Conservation (phyloP, 2,888 invertebrate species). For the Tachina lurida region DNA sequence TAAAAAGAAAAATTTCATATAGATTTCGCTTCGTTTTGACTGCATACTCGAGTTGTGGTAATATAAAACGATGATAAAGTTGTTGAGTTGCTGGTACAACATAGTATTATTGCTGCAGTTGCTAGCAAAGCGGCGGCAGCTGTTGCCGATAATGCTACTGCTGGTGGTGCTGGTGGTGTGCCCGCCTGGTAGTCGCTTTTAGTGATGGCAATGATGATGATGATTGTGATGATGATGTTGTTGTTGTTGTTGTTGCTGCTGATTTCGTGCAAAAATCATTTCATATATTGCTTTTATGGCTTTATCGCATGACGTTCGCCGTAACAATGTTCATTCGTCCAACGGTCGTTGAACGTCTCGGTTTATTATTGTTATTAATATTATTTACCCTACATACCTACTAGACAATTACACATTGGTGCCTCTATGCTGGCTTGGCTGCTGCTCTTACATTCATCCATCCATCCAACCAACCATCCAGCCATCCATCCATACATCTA, state of each 20-base stretch:
- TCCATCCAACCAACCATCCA: slow-evolving; percentile 19
- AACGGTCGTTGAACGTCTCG: slow-evolving; percentile 75
- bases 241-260: slow-evolving; percentile 40
- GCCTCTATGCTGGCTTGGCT: slow-evolving; percentile 46
- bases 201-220: slow-evolving; percentile 42
- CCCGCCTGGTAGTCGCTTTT: slow-evolving; percentile 22
- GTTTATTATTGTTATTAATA: slow-evolving; percentile 70
- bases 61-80: slow-evolving; percentile 31
- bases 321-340: slow-evolving; percentile 73
- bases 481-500: slow-evolving; percentile 22
- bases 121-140: slow-evolving; percentile 16
- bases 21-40: slow-evolving; percentile 21
- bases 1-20: not conserved
- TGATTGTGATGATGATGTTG: slow-evolving; percentile 35
- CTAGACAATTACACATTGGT: slow-evolving; percentile 67
- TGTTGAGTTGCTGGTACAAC: slow-evolving; percentile 10
- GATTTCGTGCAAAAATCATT: slow-evolving; percentile 65
- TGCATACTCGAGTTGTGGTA: slow-evolving; percentile 13
- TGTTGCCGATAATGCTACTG: slow-evolving; percentile 17
- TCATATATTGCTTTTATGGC: slow-evolving; percentile 73
- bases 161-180: slow-evolving; percentile 19
- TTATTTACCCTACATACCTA: slow-evolving; percentile 70
- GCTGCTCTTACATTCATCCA: slow-evolving; percentile 34
- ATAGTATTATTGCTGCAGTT: slow-evolving; percentile 18
- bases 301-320: slow-evolving; percentile 73